Evolutionary conservation across 2,888 invertebrate species (phyloP), one percentile per base, ranked within the genome.

Genomic region (Drosophila birchii): DNA sequence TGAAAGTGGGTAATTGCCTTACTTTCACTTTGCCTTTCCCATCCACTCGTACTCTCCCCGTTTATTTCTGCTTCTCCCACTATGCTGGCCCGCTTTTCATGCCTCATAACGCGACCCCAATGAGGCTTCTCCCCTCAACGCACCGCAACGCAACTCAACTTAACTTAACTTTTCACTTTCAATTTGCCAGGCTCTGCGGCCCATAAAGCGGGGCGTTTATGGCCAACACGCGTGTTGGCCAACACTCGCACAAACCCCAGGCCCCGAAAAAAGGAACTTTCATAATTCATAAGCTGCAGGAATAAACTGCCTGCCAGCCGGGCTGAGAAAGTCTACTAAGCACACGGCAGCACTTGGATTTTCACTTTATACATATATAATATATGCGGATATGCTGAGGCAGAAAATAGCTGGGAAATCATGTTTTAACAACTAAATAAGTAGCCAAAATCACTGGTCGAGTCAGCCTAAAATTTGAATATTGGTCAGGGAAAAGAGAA

Each of bases 361-460:
- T 80, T 61, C 74, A 70, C 75, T 64, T 70, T 64, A 61, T 29
- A 29, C 8, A 29, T 7, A 29, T 29, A 4, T 29, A 29, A 20
- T 51, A 20, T 32, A 29, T 32, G 32, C 12, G 14, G 29, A 32
- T 32, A 32, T 62, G 55, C 11, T 3, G 38, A 39, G 32, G 14
- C 16, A 45, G 11, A 32, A 18, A 39, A 45, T 41, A 36, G 47
- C 11, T 29, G 47, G 41, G 18, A 12, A 38, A 80, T 84, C 74
- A 80, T 79, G 77, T 78, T 83, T 81, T 83, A 86, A 86, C 81
- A 75, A 69, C 83, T 85, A 80, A 85, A 85, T 85, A 84, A 83
- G 83, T 56, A 77, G 83, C 71, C 14, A 14, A 47, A 18, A 51
- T 34, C 59, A n/a, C 59, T 32, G 26, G 63, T 39, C 32, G 38